Evolutionary conservation across 2,888 invertebrate species (phyloP).

Genomic region (Epistrophe eligans): DNA sequence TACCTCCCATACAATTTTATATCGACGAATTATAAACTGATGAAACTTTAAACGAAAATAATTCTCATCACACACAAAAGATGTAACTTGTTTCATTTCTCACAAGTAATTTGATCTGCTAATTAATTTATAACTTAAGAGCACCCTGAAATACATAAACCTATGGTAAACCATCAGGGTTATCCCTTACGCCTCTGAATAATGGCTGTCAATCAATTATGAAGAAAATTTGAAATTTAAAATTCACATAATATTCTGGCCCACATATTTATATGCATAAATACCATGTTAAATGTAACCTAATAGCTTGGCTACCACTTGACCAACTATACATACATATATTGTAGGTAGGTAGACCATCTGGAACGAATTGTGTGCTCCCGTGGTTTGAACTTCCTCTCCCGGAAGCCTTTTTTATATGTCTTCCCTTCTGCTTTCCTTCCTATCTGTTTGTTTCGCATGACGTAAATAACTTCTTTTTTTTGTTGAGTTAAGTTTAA

Average conservation of each 20-base stretch:
- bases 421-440: conserved; percentile 28
- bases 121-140: conserved; percentile 48
- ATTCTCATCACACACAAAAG: conserved; percentile 2
- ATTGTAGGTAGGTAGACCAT: conserved; percentile 25
- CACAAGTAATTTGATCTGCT: conserved; percentile 64
- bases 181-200: not conserved
- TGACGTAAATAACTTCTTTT: conserved; percentile 27
- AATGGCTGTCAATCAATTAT: conserved; percentile 45
- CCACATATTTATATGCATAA: conserved; percentile 11
- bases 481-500: conserved; percentile 43
- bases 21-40: not conserved
- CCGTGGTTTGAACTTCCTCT: conserved; percentile 64
- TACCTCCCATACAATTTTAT: no score
- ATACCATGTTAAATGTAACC: conserved; percentile 54
- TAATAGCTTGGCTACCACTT: conserved; percentile 55
- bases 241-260: conserved; percentile 39
- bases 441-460: conserved; percentile 5
- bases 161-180: conserved; percentile 13
- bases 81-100: conserved; percentile 44
- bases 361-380: conserved; percentile 58
- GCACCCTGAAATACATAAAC: conserved; percentile 3
- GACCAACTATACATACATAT: conserved; percentile 31
- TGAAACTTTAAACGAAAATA: not conserved
- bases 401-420: conserved; percentile 56
- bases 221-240: conserved; percentile 60